A percentile compares a stretch with the other conserved stretches of the same genome.
Evolutionary conservation across 2,888 invertebrate species (phyloP).

Genomic region (Caenorhabditis drosophilae): DNA sequence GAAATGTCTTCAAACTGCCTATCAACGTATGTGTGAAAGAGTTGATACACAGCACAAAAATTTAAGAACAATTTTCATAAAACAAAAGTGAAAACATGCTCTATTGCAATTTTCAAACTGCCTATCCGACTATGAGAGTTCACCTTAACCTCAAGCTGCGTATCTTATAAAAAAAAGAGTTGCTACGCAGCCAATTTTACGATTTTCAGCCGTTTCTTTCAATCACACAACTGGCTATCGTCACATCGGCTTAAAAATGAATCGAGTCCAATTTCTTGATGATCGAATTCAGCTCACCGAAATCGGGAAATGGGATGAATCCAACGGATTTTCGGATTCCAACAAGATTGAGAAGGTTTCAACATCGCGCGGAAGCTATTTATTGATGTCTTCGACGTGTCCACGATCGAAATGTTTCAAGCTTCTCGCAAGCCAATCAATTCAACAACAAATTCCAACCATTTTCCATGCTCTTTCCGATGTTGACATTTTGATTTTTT

Average conservation of each 20-base stretch:
- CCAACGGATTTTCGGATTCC: constrained; percentile 1
- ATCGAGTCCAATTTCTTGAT: constrained; percentile 46
- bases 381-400: constrained; percentile 35
- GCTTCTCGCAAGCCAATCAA: constrained; percentile 31
- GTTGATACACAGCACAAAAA: too few relatives aligned
- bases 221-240: constrained; percentile 47
- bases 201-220: constrained; percentile 45
- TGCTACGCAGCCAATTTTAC: too few relatives aligned
- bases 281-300: constrained; percentile 45
- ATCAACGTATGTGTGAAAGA: too few relatives aligned
- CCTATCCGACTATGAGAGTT: too few relatives aligned
- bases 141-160: not conserved
- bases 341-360: not conserved
- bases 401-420: constrained; percentile 48
- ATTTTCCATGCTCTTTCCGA: constrained; percentile 44
- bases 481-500: constrained; percentile 48
- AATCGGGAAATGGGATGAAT: constrained; percentile 43
- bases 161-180: not conserved
- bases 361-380: constrained; percentile 21
- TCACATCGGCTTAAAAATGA: constrained; percentile 44
- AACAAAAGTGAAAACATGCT: too few relatives aligned
- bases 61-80: too few relatives aligned
- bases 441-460: constrained; percentile 38
- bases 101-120: too few relatives aligned
- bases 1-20: too few relatives aligned